A percentile compares a stretch with the other conserved stretches of the same genome.
Conservation (phyloP, 1,140 invertebrate genomes). For the Cydia fagiglandana region DNA sequence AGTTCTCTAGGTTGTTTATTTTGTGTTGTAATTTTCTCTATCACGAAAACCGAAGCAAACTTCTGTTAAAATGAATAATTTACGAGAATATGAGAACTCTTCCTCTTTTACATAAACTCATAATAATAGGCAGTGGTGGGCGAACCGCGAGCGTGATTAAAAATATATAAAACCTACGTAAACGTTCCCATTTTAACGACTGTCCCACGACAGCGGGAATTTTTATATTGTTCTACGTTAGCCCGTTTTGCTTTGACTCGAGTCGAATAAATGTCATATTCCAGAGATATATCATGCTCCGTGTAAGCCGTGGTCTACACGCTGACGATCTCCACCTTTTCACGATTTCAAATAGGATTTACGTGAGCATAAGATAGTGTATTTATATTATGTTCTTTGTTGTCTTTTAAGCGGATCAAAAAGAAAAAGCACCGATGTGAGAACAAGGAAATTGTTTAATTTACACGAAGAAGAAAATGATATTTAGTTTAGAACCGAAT, state of each 20-base stretch:
- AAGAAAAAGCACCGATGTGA: slow-evolving; percentile 7
- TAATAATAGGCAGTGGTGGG: slow-evolving; percentile 22
- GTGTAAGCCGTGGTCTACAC: slow-evolving; percentile 13
- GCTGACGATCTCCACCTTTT: slow-evolving; percentile 14
- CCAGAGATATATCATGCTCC: slow-evolving; percentile 29
- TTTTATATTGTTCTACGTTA: slow-evolving; percentile 39
- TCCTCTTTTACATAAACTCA: slow-evolving; percentile 13
- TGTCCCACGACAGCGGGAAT: slow-evolving; percentile 35
- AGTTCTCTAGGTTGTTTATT: neutral
- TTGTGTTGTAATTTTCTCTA: neutral
- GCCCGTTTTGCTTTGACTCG: slow-evolving; percentile 36
- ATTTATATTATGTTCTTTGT: slow-evolving; percentile 14
- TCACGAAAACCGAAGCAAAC: neutral
- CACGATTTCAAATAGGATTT: slow-evolving; percentile 24
- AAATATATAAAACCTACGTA: slow-evolving; percentile 24
- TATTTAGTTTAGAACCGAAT: neutral
- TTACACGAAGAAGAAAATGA: neutral
- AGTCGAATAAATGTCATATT: slow-evolving; percentile 41
- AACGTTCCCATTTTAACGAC: slow-evolving; percentile 23
- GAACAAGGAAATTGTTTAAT: slow-evolving; percentile 18
- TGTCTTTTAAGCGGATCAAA: neutral
- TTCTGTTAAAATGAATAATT: slow-evolving; percentile 22
- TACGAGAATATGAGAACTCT: slow-evolving; percentile 9
- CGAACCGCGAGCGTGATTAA: slow-evolving; percentile 13
- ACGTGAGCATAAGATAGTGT: slow-evolving; percentile 9